phyloP scores from a whole-genome alignment of 2,888 invertebrate species.

The Perdita meconis region DNA sequence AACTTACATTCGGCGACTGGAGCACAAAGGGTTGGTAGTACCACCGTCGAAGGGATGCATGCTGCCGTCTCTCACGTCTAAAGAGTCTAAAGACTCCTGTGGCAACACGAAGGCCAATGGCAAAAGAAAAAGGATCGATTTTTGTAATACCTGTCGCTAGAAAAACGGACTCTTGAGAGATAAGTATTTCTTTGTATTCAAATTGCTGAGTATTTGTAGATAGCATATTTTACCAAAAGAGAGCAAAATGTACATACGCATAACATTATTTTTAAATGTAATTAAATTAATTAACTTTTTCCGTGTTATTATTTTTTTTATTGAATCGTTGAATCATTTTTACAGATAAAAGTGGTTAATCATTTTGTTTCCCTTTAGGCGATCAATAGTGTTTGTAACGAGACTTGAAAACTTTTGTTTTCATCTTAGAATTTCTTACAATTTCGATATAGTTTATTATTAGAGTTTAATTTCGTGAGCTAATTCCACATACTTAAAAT shows the following conservation, averaged over 20 bases:
- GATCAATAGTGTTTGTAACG: no score
- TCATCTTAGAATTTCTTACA: no score
- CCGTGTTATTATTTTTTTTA: no score
- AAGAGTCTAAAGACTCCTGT: slow-evolving; percentile 67
- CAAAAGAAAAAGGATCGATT: slow-evolving; percentile 73
- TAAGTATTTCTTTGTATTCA: neutral
- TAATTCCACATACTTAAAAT: neutral
- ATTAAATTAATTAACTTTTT: neutral
- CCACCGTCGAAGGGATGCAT: slow-evolving; percentile 69
- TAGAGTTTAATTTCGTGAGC: no score
- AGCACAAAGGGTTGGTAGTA: slow-evolving; percentile 71
- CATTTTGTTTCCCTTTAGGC: no score
- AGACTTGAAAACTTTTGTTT: no score
- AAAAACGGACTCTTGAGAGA: neutral
- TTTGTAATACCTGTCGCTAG: slow-evolving; percentile 56
- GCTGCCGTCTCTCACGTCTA: slow-evolving; percentile 73
- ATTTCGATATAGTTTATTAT: no score
- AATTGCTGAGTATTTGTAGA: no score
- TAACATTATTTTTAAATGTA: neutral
- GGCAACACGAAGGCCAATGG: slow-evolving; percentile 63
- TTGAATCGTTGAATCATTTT: no score
- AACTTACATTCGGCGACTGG: slow-evolving; percentile 75
- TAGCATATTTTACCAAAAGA: neutral
- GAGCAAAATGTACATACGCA: neutral
- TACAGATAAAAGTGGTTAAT: no score